Conservation (phyloP, 2,113 vertebrate genomes). For the Garra rufa region DNA sequence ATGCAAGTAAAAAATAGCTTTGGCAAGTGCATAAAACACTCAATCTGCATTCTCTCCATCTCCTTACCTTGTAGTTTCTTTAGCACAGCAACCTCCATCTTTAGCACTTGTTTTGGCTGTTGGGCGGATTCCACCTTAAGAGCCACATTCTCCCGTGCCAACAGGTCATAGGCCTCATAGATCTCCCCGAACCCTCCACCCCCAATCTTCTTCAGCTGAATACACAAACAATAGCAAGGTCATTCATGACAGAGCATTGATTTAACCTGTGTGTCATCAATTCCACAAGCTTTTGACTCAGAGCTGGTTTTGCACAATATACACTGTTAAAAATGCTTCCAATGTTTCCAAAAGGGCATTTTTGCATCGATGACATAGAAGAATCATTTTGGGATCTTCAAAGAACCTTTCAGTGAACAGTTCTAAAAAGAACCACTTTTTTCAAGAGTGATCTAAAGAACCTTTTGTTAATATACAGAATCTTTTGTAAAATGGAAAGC, state of each 20-base stretch:
- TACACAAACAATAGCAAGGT: constrained; percentile 21
- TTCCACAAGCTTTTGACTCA: neutral
- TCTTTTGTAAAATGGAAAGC: neutral
- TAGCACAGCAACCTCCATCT: constrained; percentile 98
- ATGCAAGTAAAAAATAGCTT: neutral
- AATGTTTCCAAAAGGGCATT: neutral
- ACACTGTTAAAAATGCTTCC: neutral
- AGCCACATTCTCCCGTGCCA: constrained; percentile 95
- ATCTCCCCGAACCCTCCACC: constrained; percentile 98
- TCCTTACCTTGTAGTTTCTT: constrained; percentile 95
- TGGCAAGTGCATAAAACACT: neutral
- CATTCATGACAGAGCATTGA: constrained; percentile 12
- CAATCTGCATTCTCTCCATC: neutral
- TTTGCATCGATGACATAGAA: neutral
- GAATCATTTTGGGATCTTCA: neutral
- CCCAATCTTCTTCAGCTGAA: constrained; percentile 95
- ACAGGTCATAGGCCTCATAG: constrained; percentile 94
- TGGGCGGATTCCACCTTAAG: constrained; percentile 98
- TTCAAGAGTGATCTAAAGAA: neutral
- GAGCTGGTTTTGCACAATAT: neutral
- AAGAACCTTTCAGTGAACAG: neutral
- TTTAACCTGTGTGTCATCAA: neutral
- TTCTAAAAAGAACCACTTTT: neutral
- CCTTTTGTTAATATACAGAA: neutral
- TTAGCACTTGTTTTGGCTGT: constrained; percentile 98